Evolutionary conservation across 2,113 vertebrate genomes (phyloP), one percentile per base, ranked within the genome.

Genomic region (Poeciliopsis prolifica): DNA sequence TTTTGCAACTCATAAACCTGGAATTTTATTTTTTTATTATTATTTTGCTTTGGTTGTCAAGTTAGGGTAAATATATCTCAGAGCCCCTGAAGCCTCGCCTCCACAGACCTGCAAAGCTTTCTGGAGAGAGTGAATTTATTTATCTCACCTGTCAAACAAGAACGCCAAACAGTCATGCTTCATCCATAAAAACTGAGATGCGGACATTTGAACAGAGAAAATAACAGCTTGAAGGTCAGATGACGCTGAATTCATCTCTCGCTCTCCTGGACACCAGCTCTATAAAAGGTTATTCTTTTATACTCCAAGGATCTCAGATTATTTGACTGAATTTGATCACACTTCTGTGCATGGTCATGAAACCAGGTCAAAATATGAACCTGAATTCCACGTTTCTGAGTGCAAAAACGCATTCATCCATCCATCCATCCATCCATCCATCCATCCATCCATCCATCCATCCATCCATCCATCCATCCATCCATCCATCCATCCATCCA

Each of bases 281-380:
- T 61, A 44, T 58, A 26, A 80, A 77, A 82, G 79, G 76, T 77
- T 63, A 79, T 29, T 24, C 48, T 22, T 75, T 30, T 64, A 37
- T 15, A 2, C 33, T 66, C 24, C 22, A 22, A n/a, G 48, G 13
- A 22, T 64, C 65, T 26, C 44, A 71, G 29, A 64, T 22, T 8
- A 19, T n/a, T n/a, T 29, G 70, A 68, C 48, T 68, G 29, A 37
- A 48, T 58, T 15, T 29, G 29, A 10, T n/a, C 51, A 31, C 15
- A 19, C 2, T 58, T 67, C 70, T 51, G 70, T 14, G 0, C 48
- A 58, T 26, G 70, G 69, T 80, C 80, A 37, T 74, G 65, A n/a
- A 77, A 75, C 66, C 72, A 62, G 68, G 73, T 76, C 66, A 13
- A 72, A 66, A 74, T 63, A 31, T 83, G 72, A 86, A 81, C 78